These are phyloP conservation scores for Nibea albiflora DNA, from an alignment of 2,113 vertebrate species.

Conservation along the genomic window DNA sequence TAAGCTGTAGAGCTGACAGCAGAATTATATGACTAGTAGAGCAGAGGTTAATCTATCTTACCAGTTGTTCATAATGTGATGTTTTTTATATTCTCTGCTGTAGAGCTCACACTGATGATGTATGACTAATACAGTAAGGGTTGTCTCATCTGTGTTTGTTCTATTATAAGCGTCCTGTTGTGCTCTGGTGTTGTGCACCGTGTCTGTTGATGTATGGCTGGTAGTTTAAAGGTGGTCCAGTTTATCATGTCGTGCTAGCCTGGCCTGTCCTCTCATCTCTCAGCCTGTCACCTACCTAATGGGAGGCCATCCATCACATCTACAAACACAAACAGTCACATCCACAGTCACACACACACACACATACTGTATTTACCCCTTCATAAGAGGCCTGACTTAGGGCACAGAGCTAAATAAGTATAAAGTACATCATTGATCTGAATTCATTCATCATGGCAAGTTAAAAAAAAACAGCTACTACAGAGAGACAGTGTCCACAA, in stretches of 20 bases:
- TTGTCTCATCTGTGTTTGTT: conserved; percentile 33
- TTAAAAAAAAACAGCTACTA: neutral
- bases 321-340: conserved; percentile 26
- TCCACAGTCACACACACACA: neutral
- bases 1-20: conserved; percentile 4
- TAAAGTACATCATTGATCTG: conserved; percentile 6
- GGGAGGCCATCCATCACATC: conserved; percentile 67
- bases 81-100: neutral
- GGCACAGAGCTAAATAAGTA: conserved; percentile 6
- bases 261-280: conserved; percentile 66
- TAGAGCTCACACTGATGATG: conserved; percentile 21
- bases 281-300: conserved; percentile 69
- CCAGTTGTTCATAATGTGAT: neutral
- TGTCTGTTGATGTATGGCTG: conserved; percentile 67
- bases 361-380: neutral
- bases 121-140: conserved; percentile 10
- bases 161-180: conserved; percentile 21
- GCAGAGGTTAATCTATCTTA: conserved; percentile 23
- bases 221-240: conserved; percentile 66
- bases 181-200: conserved; percentile 31
- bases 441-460: conserved; percentile 5
- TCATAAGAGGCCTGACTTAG: conserved; percentile 7
- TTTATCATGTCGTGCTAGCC: conserved; percentile 68
- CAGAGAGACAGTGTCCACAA: neutral
- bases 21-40: neutral